phyloP scores from a whole-genome alignment of 2,113 vertebrate genomes.

The Gobius niger region DNA sequence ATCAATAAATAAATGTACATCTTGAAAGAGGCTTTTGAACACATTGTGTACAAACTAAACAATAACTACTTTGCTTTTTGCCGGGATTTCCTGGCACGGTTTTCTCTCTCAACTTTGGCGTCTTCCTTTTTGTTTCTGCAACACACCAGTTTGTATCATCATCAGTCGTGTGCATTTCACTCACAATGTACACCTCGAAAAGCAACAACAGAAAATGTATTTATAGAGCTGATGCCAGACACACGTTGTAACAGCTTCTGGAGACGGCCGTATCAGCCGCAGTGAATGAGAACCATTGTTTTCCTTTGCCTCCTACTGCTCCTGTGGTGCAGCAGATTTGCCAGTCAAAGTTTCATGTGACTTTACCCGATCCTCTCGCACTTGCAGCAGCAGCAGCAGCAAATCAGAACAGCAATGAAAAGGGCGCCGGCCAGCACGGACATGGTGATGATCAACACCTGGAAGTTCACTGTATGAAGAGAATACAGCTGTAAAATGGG shows the following conservation, averaged over 20 bases:
- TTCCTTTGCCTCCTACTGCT: conserved; percentile 19
- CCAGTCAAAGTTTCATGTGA: conserved; percentile 29
- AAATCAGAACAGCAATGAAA: conserved; percentile 76
- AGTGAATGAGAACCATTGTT: conserved; percentile 63
- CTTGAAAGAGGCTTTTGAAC: not conserved
- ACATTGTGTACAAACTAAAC: not conserved
- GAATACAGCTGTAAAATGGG: not conserved
- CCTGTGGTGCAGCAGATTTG: conserved; percentile 35
- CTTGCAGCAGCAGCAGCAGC: conserved; percentile 86
- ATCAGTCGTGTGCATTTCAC: no score
- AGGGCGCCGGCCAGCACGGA: conserved; percentile 82
- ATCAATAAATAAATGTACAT: no score
- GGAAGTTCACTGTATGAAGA: conserved; percentile 85
- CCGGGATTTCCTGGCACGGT: conserved; percentile 77
- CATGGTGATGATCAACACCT: conserved; percentile 88
- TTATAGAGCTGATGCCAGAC: conserved; percentile 22
- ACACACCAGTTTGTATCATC: not conserved
- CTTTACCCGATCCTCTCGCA: conserved; percentile 74
- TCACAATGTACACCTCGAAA: not conserved
- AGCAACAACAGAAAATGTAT: conserved; percentile 6
- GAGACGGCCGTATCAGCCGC: conserved; percentile 64
- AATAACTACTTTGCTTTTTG: conserved; percentile 86
- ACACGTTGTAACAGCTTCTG: conserved; percentile 52
- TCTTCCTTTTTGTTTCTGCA: conserved; percentile 71
- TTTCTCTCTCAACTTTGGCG: conserved; percentile 75